Evolutionary conservation across 2,888 invertebrate genomes (phyloP).

Genomic region (Hemicrepidius hirtus): DNA sequence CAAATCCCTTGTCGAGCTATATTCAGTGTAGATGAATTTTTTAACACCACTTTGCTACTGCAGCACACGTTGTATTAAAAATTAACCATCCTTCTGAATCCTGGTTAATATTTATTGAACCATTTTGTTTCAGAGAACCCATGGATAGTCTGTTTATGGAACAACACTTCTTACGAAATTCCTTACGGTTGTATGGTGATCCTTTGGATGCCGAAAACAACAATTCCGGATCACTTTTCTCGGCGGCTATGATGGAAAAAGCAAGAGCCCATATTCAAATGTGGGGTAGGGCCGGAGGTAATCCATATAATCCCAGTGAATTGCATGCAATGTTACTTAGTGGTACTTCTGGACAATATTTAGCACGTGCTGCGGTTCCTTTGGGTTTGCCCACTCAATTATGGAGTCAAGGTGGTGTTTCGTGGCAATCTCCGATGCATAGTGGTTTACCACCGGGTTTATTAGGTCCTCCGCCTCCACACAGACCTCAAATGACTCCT

Average conservation of each 20-base stretch:
- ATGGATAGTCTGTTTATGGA: slow-evolving; percentile 88
- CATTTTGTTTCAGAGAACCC: slow-evolving; percentile 76
- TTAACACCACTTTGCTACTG: too few species aligned
- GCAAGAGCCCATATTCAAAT: slow-evolving; percentile 73
- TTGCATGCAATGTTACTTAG: slow-evolving; percentile 69
- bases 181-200: slow-evolving; percentile 75
- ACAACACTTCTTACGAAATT: slow-evolving; percentile 81
- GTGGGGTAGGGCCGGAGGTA: slow-evolving; percentile 73
- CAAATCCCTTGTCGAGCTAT: too few species aligned
- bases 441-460: slow-evolving; percentile 70
- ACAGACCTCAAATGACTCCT: slow-evolving; percentile 70
- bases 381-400: slow-evolving; percentile 71
- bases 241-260: slow-evolving; percentile 77
- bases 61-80: too few species aligned
- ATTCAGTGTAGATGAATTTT: too few species aligned
- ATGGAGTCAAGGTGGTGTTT: slow-evolving; percentile 69
- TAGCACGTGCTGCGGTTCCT: slow-evolving; percentile 67
- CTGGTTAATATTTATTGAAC: too few species aligned
- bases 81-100: too few species aligned
- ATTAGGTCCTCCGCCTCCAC: slow-evolving; percentile 68
- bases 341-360: slow-evolving; percentile 66
- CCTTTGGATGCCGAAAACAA: slow-evolving; percentile 73
- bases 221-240: slow-evolving; percentile 70
- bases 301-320: slow-evolving; percentile 74
- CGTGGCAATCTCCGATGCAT: slow-evolving; percentile 68